Evolutionary conservation across 2,888 invertebrate genomes (phyloP), one percentile per base, ranked within the genome.

Genomic region (Sphaerophoria rueppellii): DNA sequence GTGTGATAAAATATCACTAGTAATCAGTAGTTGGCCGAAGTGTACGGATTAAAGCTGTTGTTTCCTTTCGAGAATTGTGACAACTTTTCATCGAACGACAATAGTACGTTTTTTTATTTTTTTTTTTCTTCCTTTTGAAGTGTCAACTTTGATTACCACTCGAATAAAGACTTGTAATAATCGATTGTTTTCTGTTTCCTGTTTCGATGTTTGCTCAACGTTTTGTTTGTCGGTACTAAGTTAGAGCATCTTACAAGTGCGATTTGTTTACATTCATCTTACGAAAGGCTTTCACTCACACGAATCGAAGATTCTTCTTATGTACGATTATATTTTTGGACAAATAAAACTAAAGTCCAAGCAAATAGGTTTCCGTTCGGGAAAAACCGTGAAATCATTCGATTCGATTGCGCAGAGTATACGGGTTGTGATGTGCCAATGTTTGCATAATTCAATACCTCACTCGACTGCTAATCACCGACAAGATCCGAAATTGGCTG

Each of bases 1-100:
- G 91, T 91, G 90, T 91, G 90, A 90, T 91, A 91, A 91, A 91
- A 91, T 90, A 90, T 89, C 90, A 89, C 91, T 91, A 91, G 91
- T 91, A 91, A 91, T 90, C 91, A 90, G 90, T 90, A 91, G 91
- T 89, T 90, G 89, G 89, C 88, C 89, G 89, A 91, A 89, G 90
- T 89, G 91, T 89, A 89, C 89, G 90, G 90, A 91, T 89, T 67
- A 89, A 86, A 82, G 70, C 79, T 74, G 87, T 67, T 87, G 87
- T 87, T 83, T 82, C 79, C 82, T 69, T 82, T 82, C 82, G 86
- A 87, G 86, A 87, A 79, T 67, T 58, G 80, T 80, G 73, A 86
- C 78, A 82, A 74, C 75, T 82, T 76, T 57, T 57, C 57, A 11
- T 32, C 57, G 58, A 12, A 78, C 57, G 67, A 79, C 50, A 50